phyloP scores from a whole-genome alignment of 2,797 vertebrate species.

The Eupleurogrammus muticus region DNA sequence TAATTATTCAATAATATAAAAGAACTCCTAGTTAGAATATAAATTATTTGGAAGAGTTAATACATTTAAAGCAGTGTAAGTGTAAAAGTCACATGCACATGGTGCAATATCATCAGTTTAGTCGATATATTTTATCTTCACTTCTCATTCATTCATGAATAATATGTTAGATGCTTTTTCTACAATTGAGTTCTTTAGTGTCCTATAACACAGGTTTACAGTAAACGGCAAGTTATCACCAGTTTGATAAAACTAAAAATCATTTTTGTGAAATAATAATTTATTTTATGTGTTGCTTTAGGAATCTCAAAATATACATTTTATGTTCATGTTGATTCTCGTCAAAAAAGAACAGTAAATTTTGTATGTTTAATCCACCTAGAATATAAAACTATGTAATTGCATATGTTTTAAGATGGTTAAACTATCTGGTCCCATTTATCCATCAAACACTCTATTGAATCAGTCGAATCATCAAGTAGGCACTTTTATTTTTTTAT shows the following conservation, averaged over 20 bases:
- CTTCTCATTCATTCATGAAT: background rate
- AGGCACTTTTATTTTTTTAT: slow-evolving; percentile 13
- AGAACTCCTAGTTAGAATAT: background rate
- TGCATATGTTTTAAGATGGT: too few relatives aligned
- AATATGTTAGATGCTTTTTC: background rate
- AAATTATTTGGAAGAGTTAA: background rate
- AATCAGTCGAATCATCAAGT: slow-evolving; percentile 7
- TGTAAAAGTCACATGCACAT: background rate
- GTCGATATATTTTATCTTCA: background rate
- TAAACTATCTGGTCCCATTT: too few relatives aligned
- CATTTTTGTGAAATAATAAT: too few relatives aligned
- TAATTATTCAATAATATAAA: background rate
- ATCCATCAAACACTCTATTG: background rate
- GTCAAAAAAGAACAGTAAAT: too few relatives aligned
- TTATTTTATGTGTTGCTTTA: too few relatives aligned
- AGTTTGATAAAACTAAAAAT: background rate
- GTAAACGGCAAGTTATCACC: background rate
- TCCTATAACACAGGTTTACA: background rate
- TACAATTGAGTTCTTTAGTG: background rate
- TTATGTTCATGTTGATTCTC: too few relatives aligned
- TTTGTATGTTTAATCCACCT: too few relatives aligned
- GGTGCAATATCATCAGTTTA: too few relatives aligned
- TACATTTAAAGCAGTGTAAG: background rate
- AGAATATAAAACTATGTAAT: too few relatives aligned
- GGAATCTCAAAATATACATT: too few relatives aligned